A percentile compares a stretch with the other conserved stretches of the same genome.
These are phyloP conservation scores for Apostichopus japonicus DNA, from an alignment of 35 echinoderm and acorn worm species.

Conservation along the genomic window DNA sequence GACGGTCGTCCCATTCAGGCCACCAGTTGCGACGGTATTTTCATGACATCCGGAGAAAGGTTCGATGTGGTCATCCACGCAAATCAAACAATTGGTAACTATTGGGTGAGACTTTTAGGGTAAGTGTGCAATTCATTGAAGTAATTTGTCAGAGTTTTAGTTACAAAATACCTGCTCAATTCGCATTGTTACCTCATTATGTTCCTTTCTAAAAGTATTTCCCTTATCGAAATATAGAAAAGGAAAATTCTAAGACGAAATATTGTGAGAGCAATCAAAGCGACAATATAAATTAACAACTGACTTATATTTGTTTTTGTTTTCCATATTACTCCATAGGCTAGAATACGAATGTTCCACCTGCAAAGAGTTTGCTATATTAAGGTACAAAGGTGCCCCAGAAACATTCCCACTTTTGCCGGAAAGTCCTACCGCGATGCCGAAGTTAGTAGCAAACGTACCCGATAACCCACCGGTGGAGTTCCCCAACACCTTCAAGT, in stretches of 20 bases:
- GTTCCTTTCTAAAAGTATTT: too few relatives aligned
- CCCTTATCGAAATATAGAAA: too few relatives aligned
- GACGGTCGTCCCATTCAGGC: background rate
- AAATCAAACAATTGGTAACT: background rate
- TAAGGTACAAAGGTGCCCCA: background rate
- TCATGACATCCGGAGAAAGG: background rate
- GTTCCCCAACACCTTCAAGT: background rate
- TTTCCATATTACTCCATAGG: background rate
- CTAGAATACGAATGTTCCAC: background rate
- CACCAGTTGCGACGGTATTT: background rate
- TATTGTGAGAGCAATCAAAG: too few relatives aligned
- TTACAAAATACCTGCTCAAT: too few relatives aligned
- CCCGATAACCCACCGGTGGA: background rate
- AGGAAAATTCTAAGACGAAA: too few relatives aligned
- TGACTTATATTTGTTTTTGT: too few relatives aligned
- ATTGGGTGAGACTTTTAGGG: background rate
- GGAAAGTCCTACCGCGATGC: background rate
- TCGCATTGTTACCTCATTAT: too few relatives aligned
- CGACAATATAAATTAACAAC: too few relatives aligned
- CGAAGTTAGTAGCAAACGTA: background rate
- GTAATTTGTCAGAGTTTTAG: too few relatives aligned
- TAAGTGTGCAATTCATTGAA: background rate
- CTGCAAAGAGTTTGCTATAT: background rate
- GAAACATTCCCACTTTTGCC: background rate
- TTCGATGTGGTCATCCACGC: constrained; percentile 10